Base-by-base conservation (phyloP, 2,797 vertebrate genomes). In the Micropoecilia bifurca region DNA sequence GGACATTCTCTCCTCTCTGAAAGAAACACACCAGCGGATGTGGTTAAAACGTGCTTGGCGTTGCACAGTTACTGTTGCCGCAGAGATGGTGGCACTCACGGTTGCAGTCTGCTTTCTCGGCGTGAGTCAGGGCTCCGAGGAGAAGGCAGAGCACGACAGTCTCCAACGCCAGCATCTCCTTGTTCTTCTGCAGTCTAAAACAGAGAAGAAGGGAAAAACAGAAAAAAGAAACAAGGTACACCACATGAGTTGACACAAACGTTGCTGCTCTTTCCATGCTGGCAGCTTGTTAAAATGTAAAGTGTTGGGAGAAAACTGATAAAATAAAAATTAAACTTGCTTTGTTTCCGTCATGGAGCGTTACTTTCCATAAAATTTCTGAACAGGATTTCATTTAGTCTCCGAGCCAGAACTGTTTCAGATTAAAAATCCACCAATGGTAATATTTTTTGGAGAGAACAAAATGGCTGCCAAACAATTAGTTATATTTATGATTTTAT, bases 1-100 rank as follows among this genome's bases (percentile, higher is more conserved):
- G 96, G 96, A 88, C 98, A 99, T 14, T 96, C 95, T 0, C 47
- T 74, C 59, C 50, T 86, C 73, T 76, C 96, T 96, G 92, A 1
- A 83, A 36, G 47, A 66, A 18, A 77, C 13, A 85, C 22, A 76
- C 16, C 43, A 48, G 81, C 9, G 71, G 61, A 45, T 28, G 80
- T 4, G 25, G 14, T 12, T 75, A 45, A 72, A 68, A 10, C 2
- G 79, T 41, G 2, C 16, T 59, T 36, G 10, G 39, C 12, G 10
- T 9, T 36, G 77, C 30, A 50, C 9, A 63, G 41, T 41, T 39
- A 66, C 1, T 46, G 33, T 48, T 30, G 71, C 48, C 45, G 25
- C 39, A 75, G 14, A 71, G 68, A 71, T 2, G n/a, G 9, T 4
- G 6, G 1, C 57, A 91, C 95, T 96, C 82, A 96, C 96, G 36